Evolutionary conservation across 2,113 vertebrate species (phyloP).

Genomic region (Delphinapterus leucas): DNA sequence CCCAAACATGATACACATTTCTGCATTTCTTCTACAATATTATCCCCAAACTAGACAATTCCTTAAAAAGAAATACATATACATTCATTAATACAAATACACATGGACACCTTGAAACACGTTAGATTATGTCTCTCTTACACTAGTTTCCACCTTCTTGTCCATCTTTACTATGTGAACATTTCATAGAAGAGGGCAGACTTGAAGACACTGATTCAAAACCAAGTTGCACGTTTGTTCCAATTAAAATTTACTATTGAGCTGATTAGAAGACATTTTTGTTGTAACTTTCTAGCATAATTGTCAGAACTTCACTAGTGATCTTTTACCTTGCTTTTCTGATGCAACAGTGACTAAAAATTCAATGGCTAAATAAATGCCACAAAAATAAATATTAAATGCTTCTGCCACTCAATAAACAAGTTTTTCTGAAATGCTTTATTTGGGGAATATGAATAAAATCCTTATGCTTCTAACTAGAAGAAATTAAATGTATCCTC

Average conservation of each 20-base stretch:
- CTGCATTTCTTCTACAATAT: background rate
- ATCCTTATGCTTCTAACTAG: background rate
- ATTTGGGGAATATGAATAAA: conserved; percentile 29
- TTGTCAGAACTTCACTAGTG: conserved; percentile 30
- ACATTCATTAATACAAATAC: background rate
- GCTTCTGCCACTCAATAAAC: background rate
- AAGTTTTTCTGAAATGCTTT: background rate
- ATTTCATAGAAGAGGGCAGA: conserved; percentile 32
- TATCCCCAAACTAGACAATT: background rate
- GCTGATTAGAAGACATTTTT: conserved; percentile 41
- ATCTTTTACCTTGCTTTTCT: conserved; percentile 22
- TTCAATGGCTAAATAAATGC: background rate
- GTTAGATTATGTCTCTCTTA: background rate
- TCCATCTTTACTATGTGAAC: conserved; percentile 15
- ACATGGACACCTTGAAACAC: background rate
- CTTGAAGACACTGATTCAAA: conserved; percentile 37
- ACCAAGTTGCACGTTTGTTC: background rate
- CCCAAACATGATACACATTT: background rate
- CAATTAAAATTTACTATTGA: conserved; percentile 59
- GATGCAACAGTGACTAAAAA: conserved; percentile 2
- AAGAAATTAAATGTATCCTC: background rate
- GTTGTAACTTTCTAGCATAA: conserved; percentile 15
- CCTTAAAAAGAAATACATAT: background rate
- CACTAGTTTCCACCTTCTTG: background rate
- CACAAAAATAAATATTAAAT: conserved; percentile 36